Evolutionary conservation across 23 tunicate species (phyloP), one percentile per base, ranked within the genome.

Genomic region (Diplosoma virens): DNA sequence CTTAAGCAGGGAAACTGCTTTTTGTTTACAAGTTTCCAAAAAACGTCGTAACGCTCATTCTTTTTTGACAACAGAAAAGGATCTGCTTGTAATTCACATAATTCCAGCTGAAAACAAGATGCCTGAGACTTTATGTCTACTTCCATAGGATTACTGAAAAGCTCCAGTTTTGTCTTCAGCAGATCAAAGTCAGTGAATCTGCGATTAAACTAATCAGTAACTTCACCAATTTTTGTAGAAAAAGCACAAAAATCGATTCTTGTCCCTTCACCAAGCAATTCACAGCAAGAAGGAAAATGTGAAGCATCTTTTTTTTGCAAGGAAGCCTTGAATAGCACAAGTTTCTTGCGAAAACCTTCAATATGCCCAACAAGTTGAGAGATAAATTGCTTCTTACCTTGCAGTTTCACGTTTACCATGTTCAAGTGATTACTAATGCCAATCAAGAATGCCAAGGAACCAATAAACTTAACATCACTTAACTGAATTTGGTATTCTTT

Each of bases 361-460:
- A 41, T 41, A 41, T 41, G 50, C 14, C 50, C 14, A 41, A 41
- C 50, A 41, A 41, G 50, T 56, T 56, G 64, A 56, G 64, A 21
- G 64, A 56, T n/a, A 56, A 11, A 11, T 56, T 56, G 64, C 20
- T 56, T 56, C 22, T 21, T 56, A 63, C 35, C 35, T 63, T 63
- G 35, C 35, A 7, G 33, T 30, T 63, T 25, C 33, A 30, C 3
- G n/a, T n/a, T n/a, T n/a, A n/a, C n/a, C n/a, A n/a, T n/a, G 35
- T 63, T 63, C 36, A 30, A 27, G 70, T 63, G 70, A 63, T 63
- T 63, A n/a, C 37, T 63, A 30, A 63, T 63, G 55, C 54, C 36
- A 22, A 67, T 53, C 79, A 74, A 74, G 79, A 74, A 53, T 54
- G 79, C 79, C 67, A 52, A 74, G 17, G 67, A 50, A 74, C 79